These are phyloP conservation scores for Pogona vitticeps DNA, from an alignment of 2,113 vertebrate species.

Conservation along the genomic window DNA sequence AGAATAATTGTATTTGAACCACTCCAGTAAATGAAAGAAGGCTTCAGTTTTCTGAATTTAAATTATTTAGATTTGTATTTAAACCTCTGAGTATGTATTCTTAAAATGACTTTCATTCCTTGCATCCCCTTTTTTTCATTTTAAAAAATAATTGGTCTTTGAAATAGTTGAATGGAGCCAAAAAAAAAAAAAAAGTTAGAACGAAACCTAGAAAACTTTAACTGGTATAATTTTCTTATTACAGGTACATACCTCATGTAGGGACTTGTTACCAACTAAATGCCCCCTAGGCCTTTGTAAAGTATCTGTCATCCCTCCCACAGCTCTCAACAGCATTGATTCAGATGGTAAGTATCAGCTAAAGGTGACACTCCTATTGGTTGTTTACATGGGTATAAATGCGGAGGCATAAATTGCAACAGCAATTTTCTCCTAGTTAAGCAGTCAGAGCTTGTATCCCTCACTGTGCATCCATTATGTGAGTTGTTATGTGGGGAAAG, in stretches of 20 bases:
- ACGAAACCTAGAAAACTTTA: not conserved
- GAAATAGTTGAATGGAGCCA: not conserved
- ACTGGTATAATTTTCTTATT: constrained; percentile 17
- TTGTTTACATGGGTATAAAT: too few species aligned
- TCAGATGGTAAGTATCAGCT: constrained; percentile 86
- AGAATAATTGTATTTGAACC: not conserved
- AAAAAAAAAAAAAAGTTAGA: not conserved
- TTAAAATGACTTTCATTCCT: not conserved
- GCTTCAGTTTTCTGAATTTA: not conserved
- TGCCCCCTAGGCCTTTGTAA: constrained; percentile 97
- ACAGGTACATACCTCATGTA: constrained; percentile 92
- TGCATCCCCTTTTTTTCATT: not conserved
- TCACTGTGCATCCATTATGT: too few species aligned
- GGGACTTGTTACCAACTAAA: constrained; percentile 88
- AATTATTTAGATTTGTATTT: not conserved
- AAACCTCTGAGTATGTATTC: not conserved
- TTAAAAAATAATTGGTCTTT: not conserved
- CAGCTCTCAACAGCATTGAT: constrained; percentile 97
- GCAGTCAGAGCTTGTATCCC: too few species aligned
- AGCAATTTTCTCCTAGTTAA: too few species aligned
- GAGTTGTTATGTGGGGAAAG: too few species aligned
- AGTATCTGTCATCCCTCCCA: constrained; percentile 96
- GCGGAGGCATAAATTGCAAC: too few species aligned
- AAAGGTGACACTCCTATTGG: too few species aligned
- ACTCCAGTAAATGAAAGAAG: not conserved